Evolutionary conservation across 35 echinoderm and acorn worm species (phyloP).

Genomic region (Holothuria glaberrima): DNA sequence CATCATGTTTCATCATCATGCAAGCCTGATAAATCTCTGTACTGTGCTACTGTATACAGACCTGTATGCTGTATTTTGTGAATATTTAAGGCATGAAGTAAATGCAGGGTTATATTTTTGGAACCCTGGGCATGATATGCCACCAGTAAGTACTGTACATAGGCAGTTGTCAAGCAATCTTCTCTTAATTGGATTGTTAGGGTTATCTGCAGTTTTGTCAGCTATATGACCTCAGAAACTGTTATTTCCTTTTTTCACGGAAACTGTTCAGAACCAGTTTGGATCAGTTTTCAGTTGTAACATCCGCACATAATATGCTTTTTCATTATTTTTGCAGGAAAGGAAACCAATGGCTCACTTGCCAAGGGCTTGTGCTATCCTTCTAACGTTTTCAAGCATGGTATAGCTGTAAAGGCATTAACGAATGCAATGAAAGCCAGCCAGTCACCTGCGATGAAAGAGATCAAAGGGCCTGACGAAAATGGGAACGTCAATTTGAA

Average conservation of each 20-base stretch:
- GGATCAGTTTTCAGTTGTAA: neutral
- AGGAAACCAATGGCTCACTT: constrained; percentile 15
- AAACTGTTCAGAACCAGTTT: constrained; percentile 32
- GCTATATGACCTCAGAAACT: constrained; percentile 14
- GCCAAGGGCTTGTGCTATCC: neutral
- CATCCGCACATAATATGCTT: neutral
- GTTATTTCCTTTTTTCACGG: constrained; percentile 56
- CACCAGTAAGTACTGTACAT: no score
- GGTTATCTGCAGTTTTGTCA: no score
- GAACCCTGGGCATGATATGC: no score
- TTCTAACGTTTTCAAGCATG: neutral
- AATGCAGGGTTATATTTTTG: no score
- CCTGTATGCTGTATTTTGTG: no score
- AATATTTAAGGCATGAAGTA: no score
- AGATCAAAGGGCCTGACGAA: neutral
- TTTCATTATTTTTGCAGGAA: constrained; percentile 5
- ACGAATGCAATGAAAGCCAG: constrained; percentile 37
- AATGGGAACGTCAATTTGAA: constrained; percentile 32
- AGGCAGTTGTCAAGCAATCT: no score
- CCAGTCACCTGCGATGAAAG: neutral
- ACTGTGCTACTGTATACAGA: no score
- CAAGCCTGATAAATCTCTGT: no score
- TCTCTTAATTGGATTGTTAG: no score
- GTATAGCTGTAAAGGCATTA: neutral
- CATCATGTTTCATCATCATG: no score